Conservation (phyloP, 2,888 invertebrate genomes). For the Chrysotoxum bicinctum region DNA sequence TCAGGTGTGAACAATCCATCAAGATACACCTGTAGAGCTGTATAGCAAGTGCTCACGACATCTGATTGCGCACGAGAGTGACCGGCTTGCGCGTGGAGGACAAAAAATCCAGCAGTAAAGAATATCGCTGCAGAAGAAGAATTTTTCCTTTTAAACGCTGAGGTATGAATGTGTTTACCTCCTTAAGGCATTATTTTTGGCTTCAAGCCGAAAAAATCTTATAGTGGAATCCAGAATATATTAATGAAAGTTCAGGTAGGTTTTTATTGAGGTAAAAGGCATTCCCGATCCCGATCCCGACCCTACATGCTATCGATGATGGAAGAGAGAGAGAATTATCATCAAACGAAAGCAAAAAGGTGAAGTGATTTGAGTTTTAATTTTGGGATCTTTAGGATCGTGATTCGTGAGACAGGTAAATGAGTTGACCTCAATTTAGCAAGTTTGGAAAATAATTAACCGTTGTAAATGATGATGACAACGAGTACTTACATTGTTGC, state of each 20-base stretch:
- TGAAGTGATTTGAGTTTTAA: slow-evolving; percentile 44
- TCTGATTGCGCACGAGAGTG: slow-evolving; percentile 65
- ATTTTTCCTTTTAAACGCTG: slow-evolving; percentile 11
- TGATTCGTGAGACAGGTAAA: slow-evolving; percentile 61
- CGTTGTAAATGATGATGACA: slow-evolving; percentile 66
- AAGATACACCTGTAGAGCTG: slow-evolving; percentile 69
- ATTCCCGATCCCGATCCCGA: slow-evolving; percentile 3
- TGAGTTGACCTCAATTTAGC: slow-evolving; percentile 67
- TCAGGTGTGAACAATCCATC: slow-evolving; percentile 73
- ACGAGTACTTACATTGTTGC: slow-evolving; percentile 48
- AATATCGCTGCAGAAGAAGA: slow-evolving; percentile 20
- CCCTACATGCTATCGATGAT: neutral
- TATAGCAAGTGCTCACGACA: slow-evolving; percentile 67
- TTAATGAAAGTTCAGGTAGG: slow-evolving; percentile 65
- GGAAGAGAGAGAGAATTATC: slow-evolving; percentile 23
- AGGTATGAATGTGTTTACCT: slow-evolving; percentile 4
- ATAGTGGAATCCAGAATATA: slow-evolving; percentile 49
- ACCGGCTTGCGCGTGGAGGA: slow-evolving; percentile 24
- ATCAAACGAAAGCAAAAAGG: slow-evolving; percentile 9
- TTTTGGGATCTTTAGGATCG: slow-evolving; percentile 43
- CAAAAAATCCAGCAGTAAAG: slow-evolving; percentile 1
- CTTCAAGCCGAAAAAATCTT: slow-evolving; percentile 35
- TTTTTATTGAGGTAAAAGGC: slow-evolving; percentile 7
- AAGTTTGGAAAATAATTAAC: slow-evolving; percentile 56
- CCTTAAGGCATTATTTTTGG: slow-evolving; percentile 8